Percentiles rank a stretch among this genome's conserved stretches.
These are phyloP conservation scores for Thaumatotibia leucotreta DNA, from an alignment of 1,140 invertebrate species.

Conservation along the genomic window DNA sequence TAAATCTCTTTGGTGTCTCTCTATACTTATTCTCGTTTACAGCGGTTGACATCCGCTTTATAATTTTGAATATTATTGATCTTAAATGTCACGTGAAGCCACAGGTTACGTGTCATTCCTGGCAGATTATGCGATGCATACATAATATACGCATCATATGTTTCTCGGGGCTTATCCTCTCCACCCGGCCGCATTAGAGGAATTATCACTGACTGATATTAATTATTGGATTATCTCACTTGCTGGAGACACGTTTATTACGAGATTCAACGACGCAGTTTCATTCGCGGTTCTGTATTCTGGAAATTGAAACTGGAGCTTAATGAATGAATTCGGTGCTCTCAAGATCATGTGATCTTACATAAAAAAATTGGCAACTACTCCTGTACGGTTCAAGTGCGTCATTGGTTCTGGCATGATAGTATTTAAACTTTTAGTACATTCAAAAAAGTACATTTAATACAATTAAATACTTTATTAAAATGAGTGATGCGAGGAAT, in stretches of 20 bases:
- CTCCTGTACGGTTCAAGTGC: neutral
- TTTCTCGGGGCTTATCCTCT: neutral
- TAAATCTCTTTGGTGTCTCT: too few relatives aligned
- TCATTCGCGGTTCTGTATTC: neutral
- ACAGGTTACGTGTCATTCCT: neutral
- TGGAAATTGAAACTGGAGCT: neutral
- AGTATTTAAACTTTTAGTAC: neutral
- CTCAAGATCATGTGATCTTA: neutral
- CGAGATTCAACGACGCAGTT: neutral
- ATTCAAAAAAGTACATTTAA: neutral
- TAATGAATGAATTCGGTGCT: neutral
- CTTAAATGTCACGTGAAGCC: neutral
- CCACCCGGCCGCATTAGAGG: neutral
- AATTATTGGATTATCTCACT: neutral
- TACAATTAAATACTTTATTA: too few relatives aligned
- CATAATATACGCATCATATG: neutral
- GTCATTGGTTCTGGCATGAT: neutral
- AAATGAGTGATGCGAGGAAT: too few relatives aligned
- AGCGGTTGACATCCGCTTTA: too few relatives aligned
- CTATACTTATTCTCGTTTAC: too few relatives aligned
- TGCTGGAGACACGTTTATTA: neutral
- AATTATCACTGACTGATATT: neutral
- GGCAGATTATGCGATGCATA: neutral
- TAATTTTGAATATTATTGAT: neutral
- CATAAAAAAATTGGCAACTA: neutral